Percentiles rank a stretch among this genome's conserved stretches.
These are phyloP conservation scores for Conus betulinus DNA, from an alignment of 1,140 invertebrate species.

Conservation along the genomic window DNA sequence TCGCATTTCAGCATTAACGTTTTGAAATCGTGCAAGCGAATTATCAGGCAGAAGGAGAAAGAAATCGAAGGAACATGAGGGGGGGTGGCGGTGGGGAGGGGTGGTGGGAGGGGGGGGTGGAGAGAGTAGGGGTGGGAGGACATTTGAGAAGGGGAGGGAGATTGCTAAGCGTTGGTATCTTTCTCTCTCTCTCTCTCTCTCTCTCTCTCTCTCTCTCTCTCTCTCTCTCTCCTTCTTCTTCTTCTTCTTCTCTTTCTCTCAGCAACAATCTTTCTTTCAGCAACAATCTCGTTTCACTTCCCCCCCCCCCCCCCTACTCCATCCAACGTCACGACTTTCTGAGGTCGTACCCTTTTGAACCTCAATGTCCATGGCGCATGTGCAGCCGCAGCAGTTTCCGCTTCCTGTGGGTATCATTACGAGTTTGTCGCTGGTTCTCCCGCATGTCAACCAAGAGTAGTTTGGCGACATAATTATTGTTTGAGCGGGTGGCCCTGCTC, in stretches of 20 bases:
- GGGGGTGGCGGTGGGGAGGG: too few species aligned
- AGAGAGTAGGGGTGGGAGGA: too few species aligned
- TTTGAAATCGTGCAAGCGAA: too few species aligned
- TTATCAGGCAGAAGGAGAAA: too few species aligned
- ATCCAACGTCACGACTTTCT: neutral
- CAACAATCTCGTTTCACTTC: neutral
- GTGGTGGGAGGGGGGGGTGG: too few species aligned
- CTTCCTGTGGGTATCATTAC: conserved; percentile 6
- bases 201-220: neutral
- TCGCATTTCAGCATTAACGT: too few species aligned
- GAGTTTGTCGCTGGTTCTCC: neutral
- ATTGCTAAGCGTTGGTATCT: too few species aligned
- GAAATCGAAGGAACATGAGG: too few species aligned
- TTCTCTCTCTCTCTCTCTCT: too few species aligned
- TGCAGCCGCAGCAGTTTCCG: neutral
- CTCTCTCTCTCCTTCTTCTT: neutral
- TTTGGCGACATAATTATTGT: neutral
- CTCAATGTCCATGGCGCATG: neutral
- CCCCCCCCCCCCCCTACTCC: neutral
- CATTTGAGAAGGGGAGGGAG: too few species aligned
- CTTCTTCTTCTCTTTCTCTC: neutral
- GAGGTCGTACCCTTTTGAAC: neutral
- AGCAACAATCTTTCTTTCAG: neutral
- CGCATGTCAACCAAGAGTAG: neutral
- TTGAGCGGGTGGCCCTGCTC: neutral